Conservation (phyloP, 2,113 vertebrate genomes). For the Chaetodon trifascialis region DNA sequence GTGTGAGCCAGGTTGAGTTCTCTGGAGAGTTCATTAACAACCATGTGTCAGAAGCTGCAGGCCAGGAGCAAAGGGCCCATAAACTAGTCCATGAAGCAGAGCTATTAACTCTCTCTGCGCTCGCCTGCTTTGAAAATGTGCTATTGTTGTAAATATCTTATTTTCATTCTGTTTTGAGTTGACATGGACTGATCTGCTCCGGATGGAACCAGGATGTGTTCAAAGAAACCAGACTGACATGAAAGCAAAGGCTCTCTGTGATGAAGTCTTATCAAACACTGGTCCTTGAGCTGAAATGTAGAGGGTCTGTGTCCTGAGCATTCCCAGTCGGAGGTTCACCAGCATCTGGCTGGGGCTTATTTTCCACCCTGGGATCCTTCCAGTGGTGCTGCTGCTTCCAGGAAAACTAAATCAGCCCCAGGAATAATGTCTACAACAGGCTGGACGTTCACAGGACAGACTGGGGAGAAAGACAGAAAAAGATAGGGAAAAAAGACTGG, state of each 20-base stretch:
- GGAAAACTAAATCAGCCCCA: constrained; percentile 69
- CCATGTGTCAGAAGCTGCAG: neutral
- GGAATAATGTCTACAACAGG: constrained; percentile 48
- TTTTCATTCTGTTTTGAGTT: neutral
- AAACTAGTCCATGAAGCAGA: constrained; percentile 24
- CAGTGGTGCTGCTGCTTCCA: constrained; percentile 63
- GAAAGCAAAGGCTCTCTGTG: neutral
- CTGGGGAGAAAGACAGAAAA: neutral
- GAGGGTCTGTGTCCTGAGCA: constrained; percentile 30
- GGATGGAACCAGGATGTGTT: neutral
- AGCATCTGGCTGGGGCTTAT: constrained; percentile 52
- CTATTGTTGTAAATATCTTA: neutral
- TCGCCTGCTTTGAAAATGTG: neutral
- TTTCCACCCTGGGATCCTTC: constrained; percentile 66
- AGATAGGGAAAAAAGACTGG: neutral
- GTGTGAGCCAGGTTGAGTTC: neutral
- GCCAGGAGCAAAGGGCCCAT: constrained; percentile 15
- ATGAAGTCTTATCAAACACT: constrained; percentile 11
- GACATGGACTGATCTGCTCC: neutral
- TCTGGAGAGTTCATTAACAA: constrained; percentile 23
- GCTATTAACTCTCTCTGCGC: neutral
- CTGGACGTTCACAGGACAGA: constrained; percentile 23
- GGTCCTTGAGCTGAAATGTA: neutral
- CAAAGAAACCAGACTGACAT: constrained; percentile 3
- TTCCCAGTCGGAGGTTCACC: constrained; percentile 44